Conservation (phyloP, 2,888 invertebrate genomes). For the Meiosimyza decipiens region DNA sequence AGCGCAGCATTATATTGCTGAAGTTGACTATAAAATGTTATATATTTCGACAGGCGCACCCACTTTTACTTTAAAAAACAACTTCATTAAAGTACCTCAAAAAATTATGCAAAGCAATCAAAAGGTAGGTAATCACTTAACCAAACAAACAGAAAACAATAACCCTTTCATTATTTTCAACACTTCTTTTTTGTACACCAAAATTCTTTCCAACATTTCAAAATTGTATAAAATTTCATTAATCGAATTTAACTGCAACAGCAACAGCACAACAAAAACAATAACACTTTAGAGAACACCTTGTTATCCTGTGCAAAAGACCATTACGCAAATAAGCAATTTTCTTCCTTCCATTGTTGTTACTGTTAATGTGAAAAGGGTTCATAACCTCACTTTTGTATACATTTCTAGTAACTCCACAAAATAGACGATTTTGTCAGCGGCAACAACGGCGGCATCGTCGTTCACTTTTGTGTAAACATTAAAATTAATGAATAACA, state of each 20-base stretch:
- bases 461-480: conserved; percentile 50
- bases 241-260: conserved; percentile 35
- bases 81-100: not conserved
- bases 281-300: conserved; percentile 4
- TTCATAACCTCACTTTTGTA: conserved; percentile 57
- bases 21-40: no score
- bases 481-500: conserved; percentile 65
- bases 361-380: conserved; percentile 54
- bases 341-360: conserved; percentile 25
- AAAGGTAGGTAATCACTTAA: conserved; percentile 22
- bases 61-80: no score
- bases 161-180: not conserved
- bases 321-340: conserved; percentile 44
- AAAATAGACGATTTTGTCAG: conserved; percentile 47
- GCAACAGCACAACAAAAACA: conserved; percentile 15
- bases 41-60: no score
- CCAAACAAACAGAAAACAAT: conserved; percentile 19
- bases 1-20: no score
- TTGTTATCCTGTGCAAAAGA: conserved; percentile 33
- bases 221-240: conserved; percentile 30
- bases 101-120: conserved; percentile 12
- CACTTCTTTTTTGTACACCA: not conserved
- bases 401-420: conserved; percentile 25
- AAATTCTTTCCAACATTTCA: not conserved
- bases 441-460: conserved; percentile 22